Conservation (phyloP, 2,888 invertebrate species). For the Agrotis puta region DNA sequence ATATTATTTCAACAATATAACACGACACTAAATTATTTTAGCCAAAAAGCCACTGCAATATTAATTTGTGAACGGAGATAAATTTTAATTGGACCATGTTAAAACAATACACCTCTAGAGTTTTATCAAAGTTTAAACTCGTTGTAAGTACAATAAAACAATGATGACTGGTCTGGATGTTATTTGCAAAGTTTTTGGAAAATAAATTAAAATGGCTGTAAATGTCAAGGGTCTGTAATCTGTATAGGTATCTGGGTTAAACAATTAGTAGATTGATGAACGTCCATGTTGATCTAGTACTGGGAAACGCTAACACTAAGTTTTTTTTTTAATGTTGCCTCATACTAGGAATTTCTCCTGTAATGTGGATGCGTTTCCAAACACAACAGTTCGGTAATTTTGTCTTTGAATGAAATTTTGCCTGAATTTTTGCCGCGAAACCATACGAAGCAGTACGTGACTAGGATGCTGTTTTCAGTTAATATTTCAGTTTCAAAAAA, state of each 20-base stretch:
- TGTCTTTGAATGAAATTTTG: no score
- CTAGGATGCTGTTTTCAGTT: no score
- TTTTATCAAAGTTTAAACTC: slow-evolving; percentile 19
- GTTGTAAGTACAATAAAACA: slow-evolving; percentile 30
- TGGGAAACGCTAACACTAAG: no score
- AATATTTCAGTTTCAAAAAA: no score
- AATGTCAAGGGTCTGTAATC: not conserved
- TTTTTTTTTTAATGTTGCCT: no score
- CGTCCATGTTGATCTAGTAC: no score
- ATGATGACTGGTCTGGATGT: slow-evolving; percentile 8
- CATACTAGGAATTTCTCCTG: no score
- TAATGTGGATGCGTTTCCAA: no score
- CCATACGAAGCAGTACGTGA: no score
- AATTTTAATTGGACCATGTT: slow-evolving; percentile 40
- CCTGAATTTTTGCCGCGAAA: no score
- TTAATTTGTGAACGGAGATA: slow-evolving; percentile 12
- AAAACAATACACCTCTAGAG: slow-evolving; percentile 25
- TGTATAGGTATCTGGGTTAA: not conserved
- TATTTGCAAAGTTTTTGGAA: slow-evolving; percentile 32
- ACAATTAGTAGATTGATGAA: not conserved
- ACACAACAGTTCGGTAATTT: no score
- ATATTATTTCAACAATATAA: not conserved
- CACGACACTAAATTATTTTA: slow-evolving; percentile 8
- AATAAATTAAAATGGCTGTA: slow-evolving; percentile 9
- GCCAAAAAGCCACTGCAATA: slow-evolving; percentile 6